A percentile compares a stretch with the other conserved stretches of the same genome.
These are phyloP conservation scores for Heliconius sara DNA, from an alignment of 2,888 invertebrate genomes.

Conservation along the genomic window DNA sequence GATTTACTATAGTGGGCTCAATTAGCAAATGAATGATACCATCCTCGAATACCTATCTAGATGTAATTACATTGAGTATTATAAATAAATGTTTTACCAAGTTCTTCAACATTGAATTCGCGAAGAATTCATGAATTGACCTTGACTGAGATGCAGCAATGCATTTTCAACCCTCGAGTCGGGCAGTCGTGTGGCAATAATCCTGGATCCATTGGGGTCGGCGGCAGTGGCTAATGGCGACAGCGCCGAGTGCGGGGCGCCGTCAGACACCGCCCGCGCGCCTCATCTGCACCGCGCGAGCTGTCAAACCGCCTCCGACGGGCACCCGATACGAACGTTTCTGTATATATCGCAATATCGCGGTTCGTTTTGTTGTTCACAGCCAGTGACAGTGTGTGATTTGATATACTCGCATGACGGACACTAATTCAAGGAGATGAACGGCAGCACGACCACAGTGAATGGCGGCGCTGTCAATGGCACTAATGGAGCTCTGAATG, in stretches of 20 bases:
- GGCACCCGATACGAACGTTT: slow-evolving; percentile 81
- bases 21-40: background rate
- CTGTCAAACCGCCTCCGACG: slow-evolving; percentile 83
- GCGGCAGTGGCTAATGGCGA: slow-evolving; percentile 58
- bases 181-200: slow-evolving; percentile 70
- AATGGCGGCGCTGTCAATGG: slow-evolving; percentile 80
- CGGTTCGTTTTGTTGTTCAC: slow-evolving; percentile 71
- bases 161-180: slow-evolving; percentile 78
- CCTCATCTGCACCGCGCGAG: slow-evolving; percentile 70
- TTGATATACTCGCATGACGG: slow-evolving; percentile 77
- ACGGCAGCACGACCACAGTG: slow-evolving; percentile 83
- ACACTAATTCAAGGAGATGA: slow-evolving; percentile 74
- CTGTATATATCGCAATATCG: slow-evolving; percentile 66
- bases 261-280: slow-evolving; percentile 67
- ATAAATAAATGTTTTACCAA: slow-evolving; percentile 34
- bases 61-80: background rate
- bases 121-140: slow-evolving; percentile 60
- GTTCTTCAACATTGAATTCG: slow-evolving; percentile 45
- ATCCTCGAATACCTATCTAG: too few relatives aligned
- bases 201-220: slow-evolving; percentile 67
- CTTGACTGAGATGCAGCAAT: slow-evolving; percentile 75
- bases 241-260: slow-evolving; percentile 60
- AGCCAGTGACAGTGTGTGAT: slow-evolving; percentile 77
- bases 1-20: background rate
- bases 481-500: slow-evolving; percentile 74